Evolutionary conservation across 2,113 vertebrate genomes (phyloP).

Genomic region (Sceloporus tristichus): DNA sequence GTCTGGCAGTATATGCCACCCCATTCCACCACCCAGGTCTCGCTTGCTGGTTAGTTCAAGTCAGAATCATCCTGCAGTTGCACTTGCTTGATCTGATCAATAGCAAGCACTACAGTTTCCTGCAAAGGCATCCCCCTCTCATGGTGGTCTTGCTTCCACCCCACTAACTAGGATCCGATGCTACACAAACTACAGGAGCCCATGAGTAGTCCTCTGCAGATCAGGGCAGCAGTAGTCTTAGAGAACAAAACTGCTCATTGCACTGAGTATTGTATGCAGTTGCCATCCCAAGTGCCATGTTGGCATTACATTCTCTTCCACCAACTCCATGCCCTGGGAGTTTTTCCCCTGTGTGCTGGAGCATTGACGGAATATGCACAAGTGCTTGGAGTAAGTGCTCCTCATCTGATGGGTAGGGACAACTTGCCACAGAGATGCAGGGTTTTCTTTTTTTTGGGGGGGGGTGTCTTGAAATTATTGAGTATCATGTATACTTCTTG

Average conservation of each 20-base stretch:
- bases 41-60: neutral
- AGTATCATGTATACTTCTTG: too few relatives aligned
- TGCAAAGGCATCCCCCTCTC: neutral
- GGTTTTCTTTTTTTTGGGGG: neutral
- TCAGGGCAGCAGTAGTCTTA: neutral
- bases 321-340: too few relatives aligned
- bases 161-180: too few relatives aligned
- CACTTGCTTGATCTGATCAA: too few relatives aligned
- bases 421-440: too few relatives aligned
- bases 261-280: neutral
- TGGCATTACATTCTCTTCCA: neutral
- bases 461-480: too few relatives aligned
- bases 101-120: neutral
- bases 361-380: rapidly evolving
- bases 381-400: neutral
- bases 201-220: neutral
- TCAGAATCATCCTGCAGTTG: neutral
- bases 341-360: too few relatives aligned
- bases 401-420: neutral
- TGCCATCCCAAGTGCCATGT: neutral
- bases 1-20: neutral
- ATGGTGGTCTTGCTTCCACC: too few relatives aligned
- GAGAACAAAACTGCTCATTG: neutral
- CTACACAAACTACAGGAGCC: neutral
- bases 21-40: neutral